Base-by-base conservation (phyloP, 2,888 invertebrate genomes). In the Trachelus troglodyta region DNA sequence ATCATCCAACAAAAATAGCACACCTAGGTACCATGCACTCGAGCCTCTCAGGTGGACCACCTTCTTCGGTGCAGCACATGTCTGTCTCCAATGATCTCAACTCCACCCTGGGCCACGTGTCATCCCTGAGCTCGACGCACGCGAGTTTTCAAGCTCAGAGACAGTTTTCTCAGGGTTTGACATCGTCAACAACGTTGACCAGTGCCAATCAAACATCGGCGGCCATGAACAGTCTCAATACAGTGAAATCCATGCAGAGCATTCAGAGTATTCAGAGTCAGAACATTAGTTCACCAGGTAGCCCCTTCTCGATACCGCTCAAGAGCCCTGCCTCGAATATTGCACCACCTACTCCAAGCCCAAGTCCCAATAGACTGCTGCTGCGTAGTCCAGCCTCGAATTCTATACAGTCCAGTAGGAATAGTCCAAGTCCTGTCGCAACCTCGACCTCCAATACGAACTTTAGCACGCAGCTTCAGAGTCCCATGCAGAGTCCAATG, bases 241-340 rank as follows among this genome's bases (percentile, higher is more conserved):
- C 86, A 34, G 88, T 90, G 15, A 91, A 91, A 80, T 87, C 87
- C 56, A 88, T 91, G 87, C 91, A 91, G 77, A 90, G 84, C 77
- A 76, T 79, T 74, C 79, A 79, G 37, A 79, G 40, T 69, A 91
- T 91, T 82, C 91, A 91, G 78, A 89, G 83, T 76, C 90, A 91
- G 79, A 89, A 89, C 71, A 88, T 88, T 77, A 90, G 86, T 78
- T 91, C 91, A 71, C 91, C 91, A 9, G 89, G 91, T 12, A 91
- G 91, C 82, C 91, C 91, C 11, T 91, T 91, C 80, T 91, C 91
- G 34, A 90, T 91, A 84, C 91, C 91, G 56, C 82, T 91, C 79
- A 91, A 91, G 77, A 91, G 91, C 81, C 91, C 91, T 73, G 91
- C 91, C 31, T 91, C 91, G 15, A 91, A 90, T 80, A 91, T 91